Conservation (phyloP, 2,888 invertebrate genomes). For the Scrobipalpa costella region DNA sequence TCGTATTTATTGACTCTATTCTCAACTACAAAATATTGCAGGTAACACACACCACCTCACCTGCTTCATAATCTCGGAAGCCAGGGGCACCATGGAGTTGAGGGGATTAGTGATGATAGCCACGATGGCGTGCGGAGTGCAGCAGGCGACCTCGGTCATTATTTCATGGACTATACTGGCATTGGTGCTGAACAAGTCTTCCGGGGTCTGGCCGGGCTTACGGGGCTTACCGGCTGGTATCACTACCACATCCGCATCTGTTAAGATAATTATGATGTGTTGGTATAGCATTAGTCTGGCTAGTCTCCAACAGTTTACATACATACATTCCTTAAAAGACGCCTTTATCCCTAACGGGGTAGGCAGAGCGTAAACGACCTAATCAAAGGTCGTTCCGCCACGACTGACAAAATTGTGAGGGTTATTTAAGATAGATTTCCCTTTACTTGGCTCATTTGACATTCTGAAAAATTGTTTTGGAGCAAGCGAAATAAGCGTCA, state of each 20-base stretch:
- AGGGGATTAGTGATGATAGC: constrained; percentile 6
- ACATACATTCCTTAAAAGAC: too few relatives aligned
- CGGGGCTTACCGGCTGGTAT: constrained; percentile 1
- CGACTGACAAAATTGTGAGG: too few relatives aligned
- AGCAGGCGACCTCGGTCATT: background rate
- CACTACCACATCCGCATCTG: constrained; percentile 1
- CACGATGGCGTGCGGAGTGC: background rate
- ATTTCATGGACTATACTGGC: background rate
- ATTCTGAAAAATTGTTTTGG: too few relatives aligned
- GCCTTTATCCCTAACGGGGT: too few relatives aligned
- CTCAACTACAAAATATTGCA: background rate
- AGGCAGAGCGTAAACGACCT: too few relatives aligned
- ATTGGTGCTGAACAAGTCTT: constrained; percentile 2
- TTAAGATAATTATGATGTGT: background rate
- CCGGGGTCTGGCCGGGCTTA: background rate
- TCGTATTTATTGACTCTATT: too few relatives aligned
- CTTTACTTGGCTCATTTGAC: too few relatives aligned
- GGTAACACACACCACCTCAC: too few relatives aligned
- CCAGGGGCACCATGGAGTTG: constrained; percentile 2
- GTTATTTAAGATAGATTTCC: too few relatives aligned
- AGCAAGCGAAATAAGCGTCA: too few relatives aligned
- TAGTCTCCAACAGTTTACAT: too few relatives aligned
- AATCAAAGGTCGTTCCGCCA: too few relatives aligned
- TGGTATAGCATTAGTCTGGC: background rate
- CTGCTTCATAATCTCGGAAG: background rate